Percentiles rank a stretch among this genome's conserved stretches.
phyloP scores from a whole-genome alignment of 2,888 invertebrate species.

The Malachius bipustulatus region DNA sequence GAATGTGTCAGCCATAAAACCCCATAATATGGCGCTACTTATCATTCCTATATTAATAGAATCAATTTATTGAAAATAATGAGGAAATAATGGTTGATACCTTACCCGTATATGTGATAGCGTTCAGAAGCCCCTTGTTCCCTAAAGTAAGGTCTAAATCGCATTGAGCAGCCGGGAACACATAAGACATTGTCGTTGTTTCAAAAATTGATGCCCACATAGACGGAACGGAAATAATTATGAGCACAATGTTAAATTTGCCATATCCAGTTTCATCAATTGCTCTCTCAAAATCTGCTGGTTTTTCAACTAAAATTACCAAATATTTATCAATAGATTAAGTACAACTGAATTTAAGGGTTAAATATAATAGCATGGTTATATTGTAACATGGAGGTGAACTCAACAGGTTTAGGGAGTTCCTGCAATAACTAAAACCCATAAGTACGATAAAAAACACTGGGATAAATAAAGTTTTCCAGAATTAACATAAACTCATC shows the following conservation, averaged over 20 bases:
- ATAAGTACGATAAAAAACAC: too few relatives aligned
- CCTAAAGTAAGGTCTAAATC: slow-evolving; percentile 54
- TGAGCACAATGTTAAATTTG: slow-evolving; percentile 48
- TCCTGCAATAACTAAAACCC: too few relatives aligned
- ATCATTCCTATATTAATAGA: slow-evolving; percentile 53
- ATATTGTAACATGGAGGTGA: too few relatives aligned
- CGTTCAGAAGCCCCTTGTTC: slow-evolving; percentile 60
- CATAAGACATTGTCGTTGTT: slow-evolving; percentile 59
- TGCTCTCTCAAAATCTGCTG: too few relatives aligned
- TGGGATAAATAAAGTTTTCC: too few relatives aligned
- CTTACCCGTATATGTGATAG: too few relatives aligned
- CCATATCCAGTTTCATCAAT: slow-evolving; percentile 66
- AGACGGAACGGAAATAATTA: slow-evolving; percentile 49
- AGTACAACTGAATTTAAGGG: too few relatives aligned
- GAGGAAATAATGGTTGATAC: not conserved
- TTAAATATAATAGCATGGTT: too few relatives aligned
- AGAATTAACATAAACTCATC: too few relatives aligned
- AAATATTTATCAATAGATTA: too few relatives aligned
- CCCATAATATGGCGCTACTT: slow-evolving; percentile 63
- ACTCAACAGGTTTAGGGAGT: too few relatives aligned
- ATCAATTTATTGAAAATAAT: not conserved
- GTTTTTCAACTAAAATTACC: too few relatives aligned
- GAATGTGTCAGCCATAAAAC: slow-evolving; percentile 61
- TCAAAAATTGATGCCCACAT: slow-evolving; percentile 59
- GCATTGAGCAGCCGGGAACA: slow-evolving; percentile 64